These are phyloP conservation scores for Eupithecia tripunctaria DNA, from an alignment of 2,888 invertebrate species.

Conservation along the genomic window DNA sequence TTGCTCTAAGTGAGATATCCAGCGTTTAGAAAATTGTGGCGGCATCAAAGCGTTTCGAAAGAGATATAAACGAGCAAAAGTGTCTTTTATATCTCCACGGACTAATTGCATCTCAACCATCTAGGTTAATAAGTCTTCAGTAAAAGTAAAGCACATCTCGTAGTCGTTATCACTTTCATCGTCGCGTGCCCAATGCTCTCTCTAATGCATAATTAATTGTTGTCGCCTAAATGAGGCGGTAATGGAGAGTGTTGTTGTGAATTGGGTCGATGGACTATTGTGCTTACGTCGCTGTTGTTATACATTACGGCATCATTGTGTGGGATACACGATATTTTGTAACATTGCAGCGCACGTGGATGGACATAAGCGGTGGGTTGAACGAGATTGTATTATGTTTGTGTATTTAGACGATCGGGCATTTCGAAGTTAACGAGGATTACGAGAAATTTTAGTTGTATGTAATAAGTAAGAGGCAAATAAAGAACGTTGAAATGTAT, in stretches of 20 bases:
- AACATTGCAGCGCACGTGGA: conserved; percentile 26
- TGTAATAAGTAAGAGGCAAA: background rate
- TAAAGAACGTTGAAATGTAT: background rate
- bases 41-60: conserved; percentile 3
- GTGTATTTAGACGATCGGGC: background rate
- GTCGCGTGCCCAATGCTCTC: conserved; percentile 54
- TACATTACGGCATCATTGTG: conserved; percentile 38
- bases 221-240: conserved; percentile 52
- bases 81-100: conserved; percentile 18
- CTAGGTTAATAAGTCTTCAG: conserved; percentile 52
- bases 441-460: background rate
- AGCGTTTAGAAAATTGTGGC: background rate
- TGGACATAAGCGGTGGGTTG: conserved; percentile 8
- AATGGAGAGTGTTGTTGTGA: conserved; percentile 59
- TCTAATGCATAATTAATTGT: conserved; percentile 61
- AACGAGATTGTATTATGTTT: background rate
- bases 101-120: conserved; percentile 37
- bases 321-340: conserved; percentile 39
- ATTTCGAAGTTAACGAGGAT: background rate
- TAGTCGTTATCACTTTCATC: conserved; percentile 58
- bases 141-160: conserved; percentile 57
- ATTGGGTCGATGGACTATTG: conserved; percentile 38
- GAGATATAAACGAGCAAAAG: conserved; percentile 7
- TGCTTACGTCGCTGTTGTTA: conserved; percentile 34
- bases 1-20: background rate